A percentile compares a stretch with the other conserved stretches of the same genome.
phyloP scores from a whole-genome alignment of 2,113 vertebrate genomes.

The Channa argus region DNA sequence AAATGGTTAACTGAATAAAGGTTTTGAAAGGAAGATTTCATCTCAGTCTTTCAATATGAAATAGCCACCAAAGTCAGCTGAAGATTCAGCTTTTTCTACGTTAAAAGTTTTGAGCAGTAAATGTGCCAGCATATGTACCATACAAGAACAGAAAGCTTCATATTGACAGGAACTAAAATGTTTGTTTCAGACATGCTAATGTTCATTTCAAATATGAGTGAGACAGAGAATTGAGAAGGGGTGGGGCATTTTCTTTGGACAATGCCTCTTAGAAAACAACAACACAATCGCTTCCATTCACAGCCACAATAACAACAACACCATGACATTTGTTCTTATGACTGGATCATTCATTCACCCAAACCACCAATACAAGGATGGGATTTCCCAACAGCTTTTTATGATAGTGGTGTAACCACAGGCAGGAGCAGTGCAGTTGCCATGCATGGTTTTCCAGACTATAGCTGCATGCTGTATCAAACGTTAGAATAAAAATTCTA shows the following conservation, averaged over 20 bases:
- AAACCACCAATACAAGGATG: conserved; percentile 31
- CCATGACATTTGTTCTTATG: conserved; percentile 61
- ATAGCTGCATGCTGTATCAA: background rate
- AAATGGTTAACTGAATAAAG: too few relatives aligned
- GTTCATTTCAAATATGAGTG: background rate
- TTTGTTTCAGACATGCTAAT: too few relatives aligned
- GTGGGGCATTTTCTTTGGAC: conserved; percentile 41
- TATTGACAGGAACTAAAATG: too few relatives aligned
- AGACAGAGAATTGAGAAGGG: conserved; percentile 1
- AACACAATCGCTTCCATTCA: conserved; percentile 74
- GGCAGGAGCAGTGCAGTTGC: background rate
- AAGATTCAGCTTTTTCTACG: too few relatives aligned
- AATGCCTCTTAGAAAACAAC: conserved; percentile 54
- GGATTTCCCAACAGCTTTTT: conserved; percentile 29
- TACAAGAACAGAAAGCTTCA: too few relatives aligned
- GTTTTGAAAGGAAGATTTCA: too few relatives aligned
- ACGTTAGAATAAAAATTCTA: background rate
- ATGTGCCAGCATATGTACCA: too few relatives aligned
- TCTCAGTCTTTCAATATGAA: too few relatives aligned
- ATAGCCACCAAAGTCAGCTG: too few relatives aligned
- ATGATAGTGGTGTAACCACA: background rate
- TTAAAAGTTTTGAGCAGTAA: too few relatives aligned
- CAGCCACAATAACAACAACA: conserved; percentile 42
- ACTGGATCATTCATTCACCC: conserved; percentile 56
- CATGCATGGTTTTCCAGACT: background rate